Conservation (phyloP, 2,888 invertebrate species). For the Drosophila merina region DNA sequence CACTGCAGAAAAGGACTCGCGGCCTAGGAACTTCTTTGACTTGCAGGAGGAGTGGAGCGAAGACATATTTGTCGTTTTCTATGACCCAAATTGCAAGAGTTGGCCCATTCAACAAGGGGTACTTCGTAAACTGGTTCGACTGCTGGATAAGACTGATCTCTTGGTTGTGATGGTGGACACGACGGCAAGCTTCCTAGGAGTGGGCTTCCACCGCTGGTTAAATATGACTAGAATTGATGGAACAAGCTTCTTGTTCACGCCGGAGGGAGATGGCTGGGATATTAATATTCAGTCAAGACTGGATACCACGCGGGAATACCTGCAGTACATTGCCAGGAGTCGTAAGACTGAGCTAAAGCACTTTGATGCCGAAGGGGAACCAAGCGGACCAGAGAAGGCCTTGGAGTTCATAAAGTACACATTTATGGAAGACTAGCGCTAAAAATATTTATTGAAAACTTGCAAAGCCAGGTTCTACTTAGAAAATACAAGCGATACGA, state of each 20-base stretch:
- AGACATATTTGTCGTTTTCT: conserved; percentile 47
- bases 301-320: conserved; percentile 21
- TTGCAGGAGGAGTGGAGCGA: conserved; percentile 12
- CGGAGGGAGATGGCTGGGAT: conserved; percentile 16
- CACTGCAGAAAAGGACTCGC: conserved; percentile 6
- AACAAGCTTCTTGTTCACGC: conserved; percentile 5
- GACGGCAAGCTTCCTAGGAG: conserved; percentile 30
- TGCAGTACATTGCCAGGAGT: conserved; percentile 14
- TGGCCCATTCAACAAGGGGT: conserved; percentile 45
- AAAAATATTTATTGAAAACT: too few relatives aligned
- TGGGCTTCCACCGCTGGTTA: conserved; percentile 13
- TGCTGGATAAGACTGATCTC: conserved; percentile 13
- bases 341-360: conserved; percentile 35
- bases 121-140: conserved; percentile 26
- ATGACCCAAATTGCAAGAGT: conserved; percentile 46
- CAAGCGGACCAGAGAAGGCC: not conserved
- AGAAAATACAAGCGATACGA: not conserved
- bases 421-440: conserved; percentile 2
- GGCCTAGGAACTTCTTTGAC: conserved; percentile 38
- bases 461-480: too few relatives aligned
- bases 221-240: conserved; percentile 16
- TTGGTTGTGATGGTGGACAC: conserved; percentile 29
- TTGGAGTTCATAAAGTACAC: conserved; percentile 25
- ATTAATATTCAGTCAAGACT: not conserved
- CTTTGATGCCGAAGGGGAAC: conserved; percentile 35